Evolutionary conservation across 2,797 vertebrate genomes (phyloP), one percentile per base, ranked within the genome.

Genomic region (Mus caroli): DNA sequence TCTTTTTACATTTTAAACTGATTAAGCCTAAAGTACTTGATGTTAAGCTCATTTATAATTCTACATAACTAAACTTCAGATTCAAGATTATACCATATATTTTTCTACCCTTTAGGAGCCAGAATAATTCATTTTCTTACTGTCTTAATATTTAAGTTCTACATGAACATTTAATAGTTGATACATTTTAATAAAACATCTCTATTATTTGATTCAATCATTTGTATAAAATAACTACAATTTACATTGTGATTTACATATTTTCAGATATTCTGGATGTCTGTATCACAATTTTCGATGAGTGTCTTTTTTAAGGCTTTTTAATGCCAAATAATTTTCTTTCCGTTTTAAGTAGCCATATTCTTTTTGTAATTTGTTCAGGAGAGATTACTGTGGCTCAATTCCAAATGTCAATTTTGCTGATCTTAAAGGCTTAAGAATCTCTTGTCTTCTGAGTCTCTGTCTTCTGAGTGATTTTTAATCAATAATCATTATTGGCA

Each of bases 241-340:
- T 15, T 54, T 54, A 52, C 52, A 90, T 90, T 76, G 15, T 7
- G 19, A 31, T 93, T 93, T 56, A 64, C 6, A 50, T 88, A 13
- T 56, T 71, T 83, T n/a, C n/a, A 24, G 40, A n/a, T 40, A 90
- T 62, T 92, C 43, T 69, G 13, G 43, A 86, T 91, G 11, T 69
- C 26, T 76, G 5, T 40, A n/a, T 31, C 50, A 28, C 58, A 71
- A 93, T 87, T 52, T 88, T 58, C 6, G 88, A 54, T 31, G 10
- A 34, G 9, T 14, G 62, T 76, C 91, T 64, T 91, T 20, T 22
- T 71, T 26, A 93, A 95, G 67, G 31, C 3, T 71, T 91, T 77
- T 85, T 91, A 92, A 43, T 67, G 8, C 7, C 58, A 93, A 90
- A 90, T 31, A 89, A 76, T 58, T 93, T 93, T 80, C n/a, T 88